Evolutionary conservation across 2,113 vertebrate genomes (phyloP).

Genomic region (Esox niger): DNA sequence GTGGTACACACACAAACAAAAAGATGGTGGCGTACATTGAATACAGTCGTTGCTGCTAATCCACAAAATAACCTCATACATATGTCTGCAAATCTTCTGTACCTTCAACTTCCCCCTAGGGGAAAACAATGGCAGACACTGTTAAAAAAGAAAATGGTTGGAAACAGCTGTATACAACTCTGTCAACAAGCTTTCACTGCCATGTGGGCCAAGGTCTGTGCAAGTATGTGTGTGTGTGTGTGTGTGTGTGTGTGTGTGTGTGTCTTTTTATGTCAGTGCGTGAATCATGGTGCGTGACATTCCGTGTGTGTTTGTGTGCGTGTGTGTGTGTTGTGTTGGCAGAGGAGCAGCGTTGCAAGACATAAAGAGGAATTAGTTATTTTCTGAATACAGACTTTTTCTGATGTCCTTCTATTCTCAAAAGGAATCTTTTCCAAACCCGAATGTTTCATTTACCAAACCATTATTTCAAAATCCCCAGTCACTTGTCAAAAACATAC

Average conservation of each 20-base stretch:
- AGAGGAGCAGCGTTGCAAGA: neutral
- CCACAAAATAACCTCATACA: constrained; percentile 49
- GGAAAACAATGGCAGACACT: constrained; percentile 45
- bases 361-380: neutral
- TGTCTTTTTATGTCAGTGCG: too few relatives aligned
- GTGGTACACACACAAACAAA: constrained; percentile 56
- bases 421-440: neutral
- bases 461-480: neutral
- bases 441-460: neutral
- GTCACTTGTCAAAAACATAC: constrained; percentile 13
- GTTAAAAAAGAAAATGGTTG: constrained; percentile 33
- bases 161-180: constrained; percentile 39
- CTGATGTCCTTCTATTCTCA: neutral
- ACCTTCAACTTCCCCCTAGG: constrained; percentile 43
- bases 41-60: constrained; percentile 18
- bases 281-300: too few relatives aligned
- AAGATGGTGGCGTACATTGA: constrained; percentile 71
- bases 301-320: neutral
- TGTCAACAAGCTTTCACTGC: constrained; percentile 13
- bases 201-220: neutral
- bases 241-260: too few relatives aligned
- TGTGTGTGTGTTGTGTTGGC: neutral
- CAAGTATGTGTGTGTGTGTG: too few relatives aligned
- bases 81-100: constrained; percentile 53
- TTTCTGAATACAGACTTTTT: neutral